Evolutionary conservation across 2,113 vertebrate species (phyloP).

Genomic region (Phasianus colchicus): DNA sequence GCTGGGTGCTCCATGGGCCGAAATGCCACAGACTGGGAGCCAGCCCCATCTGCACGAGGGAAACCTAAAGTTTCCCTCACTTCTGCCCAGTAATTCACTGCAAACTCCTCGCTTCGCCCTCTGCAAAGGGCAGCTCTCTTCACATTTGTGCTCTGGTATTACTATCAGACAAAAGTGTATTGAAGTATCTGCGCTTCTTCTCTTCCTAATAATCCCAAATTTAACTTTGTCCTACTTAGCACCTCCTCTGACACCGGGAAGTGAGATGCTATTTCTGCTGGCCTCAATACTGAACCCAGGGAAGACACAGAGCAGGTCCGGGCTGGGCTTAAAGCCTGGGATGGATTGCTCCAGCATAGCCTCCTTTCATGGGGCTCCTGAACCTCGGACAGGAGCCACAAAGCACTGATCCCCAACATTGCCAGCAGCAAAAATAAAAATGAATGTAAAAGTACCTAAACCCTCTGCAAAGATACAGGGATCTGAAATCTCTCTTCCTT

Average conservation of each 20-base stretch:
- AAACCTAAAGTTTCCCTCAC: neutral
- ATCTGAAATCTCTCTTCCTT: neutral
- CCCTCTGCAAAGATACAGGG: neutral
- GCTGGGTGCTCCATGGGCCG: neutral
- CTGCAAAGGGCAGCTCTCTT: neutral
- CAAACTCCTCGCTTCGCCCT: neutral
- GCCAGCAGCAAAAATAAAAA: neutral
- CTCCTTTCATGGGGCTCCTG: neutral
- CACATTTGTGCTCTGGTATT: neutral
- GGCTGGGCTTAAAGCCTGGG: conserved; percentile 14
- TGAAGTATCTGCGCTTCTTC: neutral
- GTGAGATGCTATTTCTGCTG: neutral
- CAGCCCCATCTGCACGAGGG: fast-evolving
- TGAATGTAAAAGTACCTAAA: neutral
- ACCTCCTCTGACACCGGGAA: conserved; percentile 22
- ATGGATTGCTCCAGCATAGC: neutral
- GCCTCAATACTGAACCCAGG: conserved; percentile 22
- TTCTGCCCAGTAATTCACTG: neutral
- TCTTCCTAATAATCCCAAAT: conserved; percentile 49
- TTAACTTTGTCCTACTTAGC: conserved; percentile 48
- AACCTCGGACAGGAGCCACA: neutral
- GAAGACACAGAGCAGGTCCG: neutral
- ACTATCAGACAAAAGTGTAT: neutral
- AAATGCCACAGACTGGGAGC: neutral
- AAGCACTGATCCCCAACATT: neutral